A percentile compares a stretch with the other conserved stretches of the same genome.
phyloP scores from a whole-genome alignment of 2,113 vertebrate genomes.

The Bubo scandiacus region DNA sequence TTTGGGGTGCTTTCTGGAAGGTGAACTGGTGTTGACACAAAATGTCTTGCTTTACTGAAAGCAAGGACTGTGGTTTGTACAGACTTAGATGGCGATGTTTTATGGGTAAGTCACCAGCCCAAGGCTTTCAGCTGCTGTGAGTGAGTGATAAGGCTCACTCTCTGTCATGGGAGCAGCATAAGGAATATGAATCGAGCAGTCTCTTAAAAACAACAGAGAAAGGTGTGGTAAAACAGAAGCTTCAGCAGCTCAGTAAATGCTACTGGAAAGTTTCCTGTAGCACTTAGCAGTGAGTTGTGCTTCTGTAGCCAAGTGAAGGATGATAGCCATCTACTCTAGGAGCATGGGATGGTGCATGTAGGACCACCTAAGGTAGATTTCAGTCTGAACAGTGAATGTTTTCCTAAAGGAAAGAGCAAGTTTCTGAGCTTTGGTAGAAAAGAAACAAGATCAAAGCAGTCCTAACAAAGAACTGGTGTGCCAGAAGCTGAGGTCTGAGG shows the following conservation, averaged over 20 bases:
- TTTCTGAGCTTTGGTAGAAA: neutral
- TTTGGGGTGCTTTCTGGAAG: neutral
- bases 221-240: neutral
- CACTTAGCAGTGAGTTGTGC: neutral
- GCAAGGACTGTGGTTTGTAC: neutral
- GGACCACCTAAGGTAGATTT: neutral
- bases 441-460: neutral
- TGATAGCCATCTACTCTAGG: neutral
- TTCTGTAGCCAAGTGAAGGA: neutral
- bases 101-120: neutral
- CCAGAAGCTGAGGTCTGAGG: neutral
- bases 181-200: neutral
- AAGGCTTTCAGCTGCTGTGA: neutral
- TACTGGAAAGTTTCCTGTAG: neutral
- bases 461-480: neutral
- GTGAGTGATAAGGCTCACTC: neutral
- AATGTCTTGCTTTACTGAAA: neutral
- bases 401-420: neutral
- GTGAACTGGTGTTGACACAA: neutral
- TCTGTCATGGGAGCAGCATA: neutral
- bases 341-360: neutral
- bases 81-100: neutral
- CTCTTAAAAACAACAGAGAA: neutral
- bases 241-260: neutral
- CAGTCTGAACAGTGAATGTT: neutral